Evolutionary conservation across 2,888 invertebrate genomes (phyloP), one percentile per base, ranked within the genome.

Genomic region (Tineola bisselliella): DNA sequence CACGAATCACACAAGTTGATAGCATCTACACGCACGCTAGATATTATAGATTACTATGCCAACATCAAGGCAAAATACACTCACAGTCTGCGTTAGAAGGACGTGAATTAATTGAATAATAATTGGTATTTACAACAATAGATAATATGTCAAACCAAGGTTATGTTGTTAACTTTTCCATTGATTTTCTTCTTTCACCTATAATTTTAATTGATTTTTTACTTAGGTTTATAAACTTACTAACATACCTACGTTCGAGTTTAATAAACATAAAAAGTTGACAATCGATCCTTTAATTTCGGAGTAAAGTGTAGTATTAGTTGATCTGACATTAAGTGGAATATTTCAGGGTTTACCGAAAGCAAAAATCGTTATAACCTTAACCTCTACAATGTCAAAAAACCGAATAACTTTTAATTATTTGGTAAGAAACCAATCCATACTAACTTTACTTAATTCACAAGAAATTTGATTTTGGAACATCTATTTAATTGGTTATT

Each of bases 1-100:
- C 17, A 48, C 17, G 48, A 48, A 48, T 48, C 48, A 48, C 48
- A 48, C 48, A 48, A 48, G 48, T 56, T 19, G 56, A 56, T 56
- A 56, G 17, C 10, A 56, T 56, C 56, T 19, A 56, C 56, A 56
- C 56, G 56, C 56, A 30, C n/a, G 56, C 30, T 56, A 25, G 56
- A 56, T 56, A 56, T 56, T 30, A 56, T 30, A 19, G 56, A 56
- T 56, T 56, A 56, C 56, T 48, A 48, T 38, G 38, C 38, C 38
- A 38, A 38, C 38, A 38, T 38, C 38, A 38, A 38, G 38, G 38
- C 10, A n/a, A 38, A 38, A 38, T 38, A 38, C 38, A 38, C 38
- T 38, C 10, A 12, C 38, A 38, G 38, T 12, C 38, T 6, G 3
- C 10, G n/a, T 38, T 38, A 38, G 38, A 38, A 38, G 38, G 38